Percentiles rank a stretch among this genome's conserved stretches.
Evolutionary conservation across 2,797 vertebrate species (phyloP).

Genomic region (Sphaeramia orbicularis): DNA sequence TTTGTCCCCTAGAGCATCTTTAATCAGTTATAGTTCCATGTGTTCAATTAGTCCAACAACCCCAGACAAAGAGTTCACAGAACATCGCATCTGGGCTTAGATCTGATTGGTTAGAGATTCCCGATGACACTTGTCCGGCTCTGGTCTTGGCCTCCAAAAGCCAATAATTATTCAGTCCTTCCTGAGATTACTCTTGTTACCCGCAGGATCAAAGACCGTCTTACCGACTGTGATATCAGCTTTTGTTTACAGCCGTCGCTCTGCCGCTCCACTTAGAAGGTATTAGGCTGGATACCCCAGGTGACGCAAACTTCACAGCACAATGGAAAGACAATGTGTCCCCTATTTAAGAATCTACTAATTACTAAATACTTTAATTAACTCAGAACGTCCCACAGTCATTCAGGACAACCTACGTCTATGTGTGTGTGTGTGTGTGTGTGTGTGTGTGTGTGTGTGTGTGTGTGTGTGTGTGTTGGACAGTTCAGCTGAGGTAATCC

Average conservation of each 20-base stretch:
- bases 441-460: background rate
- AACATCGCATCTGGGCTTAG: background rate
- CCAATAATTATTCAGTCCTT: constrained; percentile 43
- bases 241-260: constrained; percentile 36
- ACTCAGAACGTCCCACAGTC: constrained; percentile 10
- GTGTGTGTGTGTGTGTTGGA: constrained; percentile 2
- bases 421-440: background rate
- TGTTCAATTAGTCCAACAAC: too few relatives aligned
- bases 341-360: constrained; percentile 47
- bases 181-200: constrained; percentile 45
- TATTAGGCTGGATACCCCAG: constrained; percentile 33
- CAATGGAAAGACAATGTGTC: constrained; percentile 43
- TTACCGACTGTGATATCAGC: constrained; percentile 28
- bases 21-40: too few relatives aligned
- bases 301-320: constrained; percentile 28
- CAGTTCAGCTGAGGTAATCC: constrained; percentile 59
- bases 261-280: constrained; percentile 33
- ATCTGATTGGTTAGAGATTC: background rate
- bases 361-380: constrained; percentile 62
- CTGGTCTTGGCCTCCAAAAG: constrained; percentile 15
- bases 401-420: constrained; percentile 16
- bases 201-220: constrained; percentile 22
- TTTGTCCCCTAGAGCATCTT: too few relatives aligned
- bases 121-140: constrained; percentile 2
- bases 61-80: too few relatives aligned